Base-by-base conservation (phyloP, 2,888 invertebrate genomes). In the Aleiodes testaceus region DNA sequence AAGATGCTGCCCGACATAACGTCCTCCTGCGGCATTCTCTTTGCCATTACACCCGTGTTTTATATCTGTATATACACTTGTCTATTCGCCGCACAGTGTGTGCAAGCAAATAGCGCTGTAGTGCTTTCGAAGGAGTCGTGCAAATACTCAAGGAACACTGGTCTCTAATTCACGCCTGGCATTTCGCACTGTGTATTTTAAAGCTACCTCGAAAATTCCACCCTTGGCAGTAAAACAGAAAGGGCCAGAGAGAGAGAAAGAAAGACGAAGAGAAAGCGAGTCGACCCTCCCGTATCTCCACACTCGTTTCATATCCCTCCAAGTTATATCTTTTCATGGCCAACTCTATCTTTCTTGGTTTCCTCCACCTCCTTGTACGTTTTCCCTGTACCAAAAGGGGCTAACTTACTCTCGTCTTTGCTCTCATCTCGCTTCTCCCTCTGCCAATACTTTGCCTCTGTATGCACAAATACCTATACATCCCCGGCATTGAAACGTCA, bases 111-210 rank as follows among this genome's bases (percentile, higher is more conserved):
- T 64, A 22, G 26, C 14, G 6, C 20, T 44, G 22, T 18, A 67
- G 18, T 26, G 55, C 20, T 7, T 20, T 14, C 45, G 36, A 47
- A 53, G 66, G 70, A 50, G 64, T 61, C 66, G 36, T 36, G 65
- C 53, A 52, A 50, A 52, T 52, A 69, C 67, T 67, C 65, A 70
- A 68, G 66, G 64, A 75, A 73, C 69, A 69, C 70, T 59, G 70
- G 79, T 81, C 81, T 83, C 82, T 82, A 85, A 85, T 85, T 82
- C 83, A 84, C 83, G 85, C 81, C 79, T 74, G 85, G 85, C 80
- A 85, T 85, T 86, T 84, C 76, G 72, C 79, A 49, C 82, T 79
- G 79, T 82, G 83, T 85, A 84, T 86, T 85, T 86, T 84, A 85
- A 85, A 83, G 84, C 81, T 79, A 79, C 79, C 76, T 79, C 75